Base-by-base conservation (phyloP, 2,797 vertebrate genomes). In the Poecilia picta region DNA sequence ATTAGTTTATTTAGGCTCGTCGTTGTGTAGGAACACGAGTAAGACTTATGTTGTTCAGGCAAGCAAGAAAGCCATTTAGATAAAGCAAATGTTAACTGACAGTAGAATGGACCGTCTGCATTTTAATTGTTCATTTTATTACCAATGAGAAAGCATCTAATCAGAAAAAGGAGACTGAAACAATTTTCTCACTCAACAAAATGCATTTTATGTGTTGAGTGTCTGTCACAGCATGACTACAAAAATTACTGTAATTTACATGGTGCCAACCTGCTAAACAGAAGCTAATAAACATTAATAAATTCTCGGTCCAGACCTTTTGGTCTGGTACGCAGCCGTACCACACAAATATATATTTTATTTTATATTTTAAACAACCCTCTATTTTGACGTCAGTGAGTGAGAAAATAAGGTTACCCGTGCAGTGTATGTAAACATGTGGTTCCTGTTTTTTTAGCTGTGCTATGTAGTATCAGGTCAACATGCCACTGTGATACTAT, bases 31-130 rank as follows among this genome's bases (percentile, higher is more conserved):
- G 39, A 28, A 41, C 3, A 23, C 13, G 47, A 79, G 51, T 66
- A 76, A 72, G 73, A 8, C 25, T 85, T 64, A 36, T 23, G 43
- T 70, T 4, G 20, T 31, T 13, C 12, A 18, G 73, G 55, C 39
- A 73, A 41, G 72, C 0, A n/a, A 23, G 1, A 11, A 74, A 6
- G n/a, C 31, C 83, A 85, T 87, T 83, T 77, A 75, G 76, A 82
- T 78, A 79, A 81, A 83, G 77, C 73, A 85, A 87, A 87, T 81
- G 76, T 79, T 73, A 46, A 51, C 62, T 41, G 64, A 72, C 75
- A 25, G 71, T 82, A 76, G 59, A 47, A 51, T 39, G 23, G 77
- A 75, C 72, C 66, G 49, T 62, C 81, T 62, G 1, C 59, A 39
- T 64, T 53, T 57, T 62, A 81, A 36, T 23, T 73, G 79, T 80